Evolutionary conservation across 2,797 vertebrate species (phyloP).

Genomic region (Petrocephalus schoutedeni): DNA sequence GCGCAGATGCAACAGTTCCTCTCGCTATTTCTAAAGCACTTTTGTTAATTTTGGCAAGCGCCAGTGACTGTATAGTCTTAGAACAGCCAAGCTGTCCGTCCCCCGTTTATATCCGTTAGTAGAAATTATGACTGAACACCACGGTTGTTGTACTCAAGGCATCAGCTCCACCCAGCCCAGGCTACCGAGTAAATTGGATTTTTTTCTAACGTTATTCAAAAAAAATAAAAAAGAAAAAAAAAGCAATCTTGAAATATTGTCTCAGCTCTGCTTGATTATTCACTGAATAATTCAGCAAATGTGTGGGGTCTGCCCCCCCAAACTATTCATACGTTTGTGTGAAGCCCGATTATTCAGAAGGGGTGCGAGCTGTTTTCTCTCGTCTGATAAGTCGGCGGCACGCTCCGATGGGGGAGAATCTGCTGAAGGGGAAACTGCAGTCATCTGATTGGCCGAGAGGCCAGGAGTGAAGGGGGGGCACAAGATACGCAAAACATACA

Average conservation of each 20-base stretch:
- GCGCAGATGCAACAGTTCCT: too few species aligned
- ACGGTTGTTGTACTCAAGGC: neutral
- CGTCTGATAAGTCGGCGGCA: neutral
- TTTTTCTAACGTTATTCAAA: neutral
- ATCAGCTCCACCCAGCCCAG: neutral
- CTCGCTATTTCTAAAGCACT: neutral
- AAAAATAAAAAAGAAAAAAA: neutral
- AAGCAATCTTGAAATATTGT: constrained; percentile 7
- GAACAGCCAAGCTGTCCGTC: neutral
- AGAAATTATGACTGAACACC: neutral
- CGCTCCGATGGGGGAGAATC: neutral
- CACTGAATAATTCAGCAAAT: constrained; percentile 5
- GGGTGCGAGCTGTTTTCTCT: neutral
- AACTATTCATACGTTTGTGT: neutral
- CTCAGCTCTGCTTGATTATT: constrained; percentile 1
- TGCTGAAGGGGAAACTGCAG: neutral
- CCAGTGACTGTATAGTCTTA: neutral
- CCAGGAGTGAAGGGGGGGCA: neutral
- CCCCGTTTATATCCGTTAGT: neutral
- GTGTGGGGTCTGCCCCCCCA: neutral
- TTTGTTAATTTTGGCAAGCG: neutral
- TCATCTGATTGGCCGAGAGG: neutral
- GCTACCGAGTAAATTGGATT: neutral
- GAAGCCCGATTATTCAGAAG: neutral
- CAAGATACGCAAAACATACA: neutral